phyloP scores from a whole-genome alignment of 2,113 vertebrate species.

The Syngnathus floridae region DNA sequence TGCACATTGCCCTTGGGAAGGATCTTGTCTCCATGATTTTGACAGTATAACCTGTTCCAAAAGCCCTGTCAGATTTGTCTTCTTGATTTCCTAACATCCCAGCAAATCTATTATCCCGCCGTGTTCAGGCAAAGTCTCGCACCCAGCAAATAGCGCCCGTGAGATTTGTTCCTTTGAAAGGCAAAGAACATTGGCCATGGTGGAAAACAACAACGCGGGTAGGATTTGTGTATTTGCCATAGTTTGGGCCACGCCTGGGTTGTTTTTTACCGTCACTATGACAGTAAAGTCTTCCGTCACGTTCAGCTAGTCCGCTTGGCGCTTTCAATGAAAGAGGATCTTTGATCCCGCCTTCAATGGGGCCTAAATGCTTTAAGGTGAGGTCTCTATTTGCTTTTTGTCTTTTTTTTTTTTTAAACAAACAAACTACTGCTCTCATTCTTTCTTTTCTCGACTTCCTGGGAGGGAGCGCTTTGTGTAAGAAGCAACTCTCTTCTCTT shows the following conservation, averaged over 20 bases:
- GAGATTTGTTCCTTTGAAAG: conserved; percentile 50
- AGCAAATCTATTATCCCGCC: conserved; percentile 25
- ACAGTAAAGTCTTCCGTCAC: conserved; percentile 58
- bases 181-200: conserved; percentile 49
- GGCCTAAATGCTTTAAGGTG: conserved; percentile 55
- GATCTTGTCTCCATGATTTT: conserved; percentile 2
- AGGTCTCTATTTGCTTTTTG: conserved; percentile 56
- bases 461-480: conserved; percentile 70
- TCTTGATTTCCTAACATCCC: conserved; percentile 28
- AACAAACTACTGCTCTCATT: conserved; percentile 41
- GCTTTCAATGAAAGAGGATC: conserved; percentile 63
- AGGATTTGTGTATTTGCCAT: conserved; percentile 33
- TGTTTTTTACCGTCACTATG: conserved; percentile 54
- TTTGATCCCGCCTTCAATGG: conserved; percentile 60
- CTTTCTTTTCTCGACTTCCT: conserved; percentile 69
- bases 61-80: conserved; percentile 20
- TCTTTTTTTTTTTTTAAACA: conserved; percentile 40
- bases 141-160: conserved; percentile 49
- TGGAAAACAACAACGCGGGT: conserved; percentile 47
- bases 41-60: neutral
- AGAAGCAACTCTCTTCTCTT: conserved; percentile 58
- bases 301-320: conserved; percentile 55
- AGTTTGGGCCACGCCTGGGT: conserved; percentile 54
- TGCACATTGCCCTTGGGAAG: neutral
- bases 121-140: conserved; percentile 49